These are phyloP conservation scores for Acrocera orbiculus DNA, from an alignment of 2,888 invertebrate species.

Conservation along the genomic window DNA sequence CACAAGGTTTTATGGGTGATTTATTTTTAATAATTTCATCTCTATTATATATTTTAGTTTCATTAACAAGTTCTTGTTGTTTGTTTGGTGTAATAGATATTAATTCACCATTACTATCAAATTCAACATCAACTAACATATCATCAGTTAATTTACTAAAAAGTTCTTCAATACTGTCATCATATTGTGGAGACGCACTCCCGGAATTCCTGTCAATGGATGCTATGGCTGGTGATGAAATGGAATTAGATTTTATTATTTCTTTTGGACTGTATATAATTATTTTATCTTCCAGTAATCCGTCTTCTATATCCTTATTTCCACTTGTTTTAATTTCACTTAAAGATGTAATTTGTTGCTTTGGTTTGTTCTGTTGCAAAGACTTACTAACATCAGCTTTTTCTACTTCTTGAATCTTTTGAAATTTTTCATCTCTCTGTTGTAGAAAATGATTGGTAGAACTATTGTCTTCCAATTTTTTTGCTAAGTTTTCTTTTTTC, in stretches of 20 bases:
- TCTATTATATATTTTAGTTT: too few relatives aligned
- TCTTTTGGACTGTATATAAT: not conserved
- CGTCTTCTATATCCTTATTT: not conserved
- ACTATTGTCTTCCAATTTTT: too few relatives aligned
- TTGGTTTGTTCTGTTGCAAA: too few relatives aligned
- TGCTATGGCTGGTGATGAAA: not conserved
- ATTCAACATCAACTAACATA: slow-evolving; percentile 27
- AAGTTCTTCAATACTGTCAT: slow-evolving; percentile 27
- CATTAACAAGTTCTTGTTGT: too few relatives aligned
- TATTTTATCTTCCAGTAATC: not conserved
- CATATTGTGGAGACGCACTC: slow-evolving; percentile 25
- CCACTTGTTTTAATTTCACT: too few relatives aligned
- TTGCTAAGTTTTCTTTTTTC: too few relatives aligned
- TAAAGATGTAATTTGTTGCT: too few relatives aligned
- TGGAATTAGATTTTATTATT: not conserved
- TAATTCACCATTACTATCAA: slow-evolving; percentile 27
- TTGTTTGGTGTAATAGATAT: slow-evolving; percentile 20
- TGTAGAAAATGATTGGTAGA: too few relatives aligned
- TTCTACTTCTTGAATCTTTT: too few relatives aligned
- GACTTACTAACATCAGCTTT: too few relatives aligned
- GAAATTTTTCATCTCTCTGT: too few relatives aligned
- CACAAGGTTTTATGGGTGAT: too few relatives aligned
- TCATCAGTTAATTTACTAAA: slow-evolving; percentile 26
- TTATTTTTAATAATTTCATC: not conserved
- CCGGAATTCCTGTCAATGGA: not conserved